Conservation (phyloP, 2,888 invertebrate genomes). For the Andrena dorsata region DNA sequence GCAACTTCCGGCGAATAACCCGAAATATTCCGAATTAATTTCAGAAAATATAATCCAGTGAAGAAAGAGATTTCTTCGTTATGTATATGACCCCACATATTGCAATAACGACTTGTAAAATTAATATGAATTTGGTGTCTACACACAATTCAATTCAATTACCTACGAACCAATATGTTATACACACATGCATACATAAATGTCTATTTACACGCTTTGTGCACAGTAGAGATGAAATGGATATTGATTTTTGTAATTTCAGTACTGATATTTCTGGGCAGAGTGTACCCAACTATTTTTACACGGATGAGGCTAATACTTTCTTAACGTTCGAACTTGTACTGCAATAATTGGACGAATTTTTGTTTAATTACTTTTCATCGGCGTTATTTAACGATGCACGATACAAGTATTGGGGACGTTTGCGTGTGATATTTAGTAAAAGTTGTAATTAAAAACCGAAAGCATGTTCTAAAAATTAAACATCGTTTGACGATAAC, state of each 20-base stretch:
- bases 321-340: neutral
- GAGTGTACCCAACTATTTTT: slow-evolving; percentile 6
- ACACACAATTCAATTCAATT: slow-evolving; percentile 49
- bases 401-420: no score
- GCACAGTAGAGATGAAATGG: slow-evolving; percentile 35
- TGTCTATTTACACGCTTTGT: slow-evolving; percentile 27
- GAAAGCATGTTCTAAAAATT: no score
- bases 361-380: no score
- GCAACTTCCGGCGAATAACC: neutral
- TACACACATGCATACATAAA: neutral
- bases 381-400: no score
- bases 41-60: neutral
- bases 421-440: no score
- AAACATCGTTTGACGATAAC: neutral
- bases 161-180: slow-evolving; percentile 26
- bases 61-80: neutral
- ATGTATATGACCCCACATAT: neutral
- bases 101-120: neutral
- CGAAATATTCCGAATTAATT: neutral
- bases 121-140: slow-evolving; percentile 14
- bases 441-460: no score
- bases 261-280: slow-evolving; percentile 10
- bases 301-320: neutral
- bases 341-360: neutral
- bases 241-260: slow-evolving; percentile 55